Percentiles rank a stretch among this genome's conserved stretches.
Conservation (phyloP, 2,888 invertebrate genomes). For the Aphodius granarius region DNA sequence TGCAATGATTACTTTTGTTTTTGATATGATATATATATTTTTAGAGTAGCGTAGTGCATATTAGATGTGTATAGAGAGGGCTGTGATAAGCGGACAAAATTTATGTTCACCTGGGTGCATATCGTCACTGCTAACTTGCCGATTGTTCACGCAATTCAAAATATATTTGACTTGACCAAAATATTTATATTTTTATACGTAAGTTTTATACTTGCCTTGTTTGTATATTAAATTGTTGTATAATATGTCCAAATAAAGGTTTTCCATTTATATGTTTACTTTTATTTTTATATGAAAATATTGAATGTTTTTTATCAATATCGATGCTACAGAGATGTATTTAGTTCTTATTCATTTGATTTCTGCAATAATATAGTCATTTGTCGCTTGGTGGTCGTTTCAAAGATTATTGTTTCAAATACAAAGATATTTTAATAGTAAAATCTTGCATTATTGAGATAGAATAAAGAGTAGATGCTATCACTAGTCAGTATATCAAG, state of each 20-base stretch:
- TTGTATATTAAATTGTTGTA: slow-evolving; percentile 14
- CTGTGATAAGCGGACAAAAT: slow-evolving; percentile 26
- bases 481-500: no score
- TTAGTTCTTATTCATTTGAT: no score
- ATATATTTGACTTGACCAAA: slow-evolving; percentile 20
- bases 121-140: slow-evolving; percentile 23
- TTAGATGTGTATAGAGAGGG: slow-evolving; percentile 16
- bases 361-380: no score
- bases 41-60: background rate
- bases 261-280: slow-evolving; percentile 5
- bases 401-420: no score
- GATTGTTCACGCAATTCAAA: slow-evolving; percentile 10
- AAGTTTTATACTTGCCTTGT: slow-evolving; percentile 28
- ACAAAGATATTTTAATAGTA: no score
- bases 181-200: slow-evolving; percentile 26
- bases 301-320: no score
- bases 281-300: no score
- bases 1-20: slow-evolving; percentile 7
- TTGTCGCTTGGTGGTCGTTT: no score
- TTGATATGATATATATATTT: background rate
- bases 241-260: slow-evolving; percentile 4
- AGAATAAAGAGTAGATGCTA: no score
- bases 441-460: no score
- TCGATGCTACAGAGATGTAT: no score
- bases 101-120: slow-evolving; percentile 11